Conservation (phyloP, 2,797 vertebrate species). For the Myripristis murdjan region DNA sequence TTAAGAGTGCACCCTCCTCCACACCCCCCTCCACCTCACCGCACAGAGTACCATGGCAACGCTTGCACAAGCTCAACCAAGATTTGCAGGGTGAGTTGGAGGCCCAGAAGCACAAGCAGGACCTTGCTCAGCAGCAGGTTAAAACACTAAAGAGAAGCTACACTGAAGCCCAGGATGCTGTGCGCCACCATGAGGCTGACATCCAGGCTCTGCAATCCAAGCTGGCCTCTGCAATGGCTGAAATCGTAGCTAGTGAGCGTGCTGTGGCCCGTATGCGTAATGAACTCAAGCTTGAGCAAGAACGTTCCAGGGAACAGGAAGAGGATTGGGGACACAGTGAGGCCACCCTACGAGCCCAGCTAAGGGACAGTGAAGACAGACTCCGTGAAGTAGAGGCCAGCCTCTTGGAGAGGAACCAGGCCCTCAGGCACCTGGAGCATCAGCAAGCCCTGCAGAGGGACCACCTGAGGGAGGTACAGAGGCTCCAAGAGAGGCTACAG, state of each 20-base stretch:
- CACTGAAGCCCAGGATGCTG: conserved; percentile 92
- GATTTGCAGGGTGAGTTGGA: conserved; percentile 94
- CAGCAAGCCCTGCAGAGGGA: conserved; percentile 94
- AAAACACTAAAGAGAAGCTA: conserved; percentile 93
- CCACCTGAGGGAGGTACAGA: conserved; percentile 92
- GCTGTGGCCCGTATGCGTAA: conserved; percentile 91
- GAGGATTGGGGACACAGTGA: conserved; percentile 90
- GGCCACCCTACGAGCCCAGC: conserved; percentile 87
- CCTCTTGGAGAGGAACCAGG: conserved; percentile 93
- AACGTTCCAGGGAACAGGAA: conserved; percentile 90
- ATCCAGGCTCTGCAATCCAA: conserved; percentile 92
- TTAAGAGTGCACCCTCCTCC: conserved; percentile 89
- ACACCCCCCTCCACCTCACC: conserved; percentile 88
- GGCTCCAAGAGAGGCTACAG: conserved; percentile 90
- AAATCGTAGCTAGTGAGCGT: conserved; percentile 93
- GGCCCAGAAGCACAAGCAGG: conserved; percentile 92
- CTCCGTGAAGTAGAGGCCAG: conserved; percentile 91
- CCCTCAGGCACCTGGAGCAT: conserved; percentile 91
- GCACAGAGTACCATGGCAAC: conserved; percentile 91
- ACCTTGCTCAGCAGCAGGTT: conserved; percentile 92
- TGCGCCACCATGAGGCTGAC: conserved; percentile 92
- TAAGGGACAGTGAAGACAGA: conserved; percentile 93
- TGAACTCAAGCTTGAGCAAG: conserved; percentile 91
- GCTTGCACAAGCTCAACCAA: conserved; percentile 93
- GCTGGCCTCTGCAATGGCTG: conserved; percentile 89